phyloP scores from a whole-genome alignment of 2,113 vertebrate species.

The Osmerus eperlanus region DNA sequence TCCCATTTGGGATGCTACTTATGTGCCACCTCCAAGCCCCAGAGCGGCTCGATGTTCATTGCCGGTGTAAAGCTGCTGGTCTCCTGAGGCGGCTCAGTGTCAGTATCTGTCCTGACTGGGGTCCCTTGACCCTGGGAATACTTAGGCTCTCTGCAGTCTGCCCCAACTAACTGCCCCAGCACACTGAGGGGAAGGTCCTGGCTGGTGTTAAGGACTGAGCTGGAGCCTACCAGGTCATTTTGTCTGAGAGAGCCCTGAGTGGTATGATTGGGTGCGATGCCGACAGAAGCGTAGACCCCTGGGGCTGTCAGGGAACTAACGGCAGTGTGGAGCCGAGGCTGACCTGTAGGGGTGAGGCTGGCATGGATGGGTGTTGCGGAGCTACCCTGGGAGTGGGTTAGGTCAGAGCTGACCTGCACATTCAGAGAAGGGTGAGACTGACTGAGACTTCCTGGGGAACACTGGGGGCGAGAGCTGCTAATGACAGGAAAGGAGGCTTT shows the following conservation, averaged over 20 bases:
- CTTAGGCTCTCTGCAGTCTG: conserved; percentile 28
- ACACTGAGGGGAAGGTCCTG: conserved; percentile 26
- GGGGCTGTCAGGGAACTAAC: conserved; percentile 52
- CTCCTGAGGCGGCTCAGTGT: conserved; percentile 13
- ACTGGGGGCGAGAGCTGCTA: conserved; percentile 39
- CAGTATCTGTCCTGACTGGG: conserved; percentile 36
- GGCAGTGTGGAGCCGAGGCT: conserved; percentile 54
- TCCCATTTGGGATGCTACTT: conserved; percentile 14
- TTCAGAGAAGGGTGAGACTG: conserved; percentile 47
- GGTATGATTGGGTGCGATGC: conserved; percentile 21
- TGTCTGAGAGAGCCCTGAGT: conserved; percentile 45
- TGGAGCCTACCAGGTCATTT: conserved; percentile 55
- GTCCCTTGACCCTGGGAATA: conserved; percentile 16
- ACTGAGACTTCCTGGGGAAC: conserved; percentile 53
- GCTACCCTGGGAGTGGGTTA: conserved; percentile 33
- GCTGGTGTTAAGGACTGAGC: conserved; percentile 36
- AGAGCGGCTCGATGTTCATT: conserved; percentile 32
- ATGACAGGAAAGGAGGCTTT: conserved; percentile 32
- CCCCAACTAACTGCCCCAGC: conserved; percentile 33
- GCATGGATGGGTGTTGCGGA: conserved; percentile 58
- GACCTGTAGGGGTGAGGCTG: conserved; percentile 47
- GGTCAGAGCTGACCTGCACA: conserved; percentile 50
- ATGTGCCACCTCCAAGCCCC: conserved; percentile 38
- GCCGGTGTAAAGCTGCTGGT: conserved; percentile 13
- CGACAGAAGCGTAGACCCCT: conserved; percentile 33